Evolutionary conservation across 2,797 vertebrate genomes (phyloP).

Genomic region (Propithecus perrieri): DNA sequence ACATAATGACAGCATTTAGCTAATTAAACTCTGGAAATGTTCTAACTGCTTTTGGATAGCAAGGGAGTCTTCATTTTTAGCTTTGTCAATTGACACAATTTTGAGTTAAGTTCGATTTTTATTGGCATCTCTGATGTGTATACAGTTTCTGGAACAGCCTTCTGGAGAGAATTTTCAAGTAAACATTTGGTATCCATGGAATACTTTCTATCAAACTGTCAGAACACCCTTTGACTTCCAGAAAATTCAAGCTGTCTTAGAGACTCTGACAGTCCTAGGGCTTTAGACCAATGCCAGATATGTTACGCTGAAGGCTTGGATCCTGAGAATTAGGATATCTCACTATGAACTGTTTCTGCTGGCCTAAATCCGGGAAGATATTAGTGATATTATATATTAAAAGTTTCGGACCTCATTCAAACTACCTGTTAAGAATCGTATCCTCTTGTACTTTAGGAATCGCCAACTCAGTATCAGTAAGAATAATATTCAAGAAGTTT

Average conservation of each 20-base stretch:
- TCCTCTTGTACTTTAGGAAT: background rate
- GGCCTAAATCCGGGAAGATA: background rate
- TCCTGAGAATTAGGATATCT: background rate
- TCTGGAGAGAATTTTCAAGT: slow-evolving; percentile 38
- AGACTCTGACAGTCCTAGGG: background rate
- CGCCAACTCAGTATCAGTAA: background rate
- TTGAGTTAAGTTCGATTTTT: slow-evolving; percentile 24
- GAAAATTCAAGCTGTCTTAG: background rate
- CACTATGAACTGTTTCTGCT: background rate
- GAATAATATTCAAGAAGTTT: background rate
- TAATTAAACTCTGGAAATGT: background rate
- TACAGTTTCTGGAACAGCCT: slow-evolving; percentile 32
- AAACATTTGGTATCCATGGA: slow-evolving; percentile 49
- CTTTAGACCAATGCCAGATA: background rate
- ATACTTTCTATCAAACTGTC: background rate
- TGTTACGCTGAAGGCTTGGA: background rate
- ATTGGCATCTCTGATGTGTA: slow-evolving; percentile 22
- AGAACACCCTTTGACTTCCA: background rate
- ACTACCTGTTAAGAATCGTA: background rate
- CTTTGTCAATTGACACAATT: slow-evolving; percentile 21
- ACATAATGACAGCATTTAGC: background rate
- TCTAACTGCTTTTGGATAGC: background rate
- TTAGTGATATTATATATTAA: background rate
- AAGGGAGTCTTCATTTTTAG: background rate
- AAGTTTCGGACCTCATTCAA: background rate